phyloP scores from a whole-genome alignment of 2,113 vertebrate species.

The Bubalus kerabau region DNA sequence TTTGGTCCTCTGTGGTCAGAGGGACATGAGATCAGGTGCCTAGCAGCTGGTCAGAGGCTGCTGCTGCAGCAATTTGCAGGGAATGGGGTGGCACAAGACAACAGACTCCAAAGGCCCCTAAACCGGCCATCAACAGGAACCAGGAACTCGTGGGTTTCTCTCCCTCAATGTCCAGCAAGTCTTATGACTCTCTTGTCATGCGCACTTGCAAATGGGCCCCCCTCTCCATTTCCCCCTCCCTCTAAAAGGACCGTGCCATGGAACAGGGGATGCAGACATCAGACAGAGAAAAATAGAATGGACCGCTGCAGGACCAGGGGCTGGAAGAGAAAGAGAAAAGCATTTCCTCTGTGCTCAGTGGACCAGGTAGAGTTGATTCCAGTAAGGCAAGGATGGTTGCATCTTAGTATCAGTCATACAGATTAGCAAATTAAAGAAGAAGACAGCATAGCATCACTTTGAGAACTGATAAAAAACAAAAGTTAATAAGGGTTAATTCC shows the following conservation, averaged over 20 bases:
- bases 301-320: too few species aligned
- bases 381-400: neutral
- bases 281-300: neutral
- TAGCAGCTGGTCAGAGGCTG: slow-evolving; percentile 53
- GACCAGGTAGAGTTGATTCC: neutral
- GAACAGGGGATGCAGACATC: neutral
- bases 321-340: neutral
- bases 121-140: neutral
- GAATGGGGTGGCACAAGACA: neutral
- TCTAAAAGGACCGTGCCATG: neutral
- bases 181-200: neutral
- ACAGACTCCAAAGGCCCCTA: neutral
- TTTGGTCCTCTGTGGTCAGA: slow-evolving; percentile 61
- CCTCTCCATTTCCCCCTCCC: neutral
- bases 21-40: slow-evolving; percentile 57
- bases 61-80: slow-evolving; percentile 56
- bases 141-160: neutral
- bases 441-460: neutral
- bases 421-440: neutral
- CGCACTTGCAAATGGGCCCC: neutral
- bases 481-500: neutral
- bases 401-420: accelerated
- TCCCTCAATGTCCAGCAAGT: neutral
- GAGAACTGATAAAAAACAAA: neutral
- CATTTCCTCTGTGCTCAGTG: neutral